These are phyloP conservation scores for Nephrotoma appendiculata DNA, from an alignment of 2,888 invertebrate genomes.

Conservation along the genomic window DNA sequence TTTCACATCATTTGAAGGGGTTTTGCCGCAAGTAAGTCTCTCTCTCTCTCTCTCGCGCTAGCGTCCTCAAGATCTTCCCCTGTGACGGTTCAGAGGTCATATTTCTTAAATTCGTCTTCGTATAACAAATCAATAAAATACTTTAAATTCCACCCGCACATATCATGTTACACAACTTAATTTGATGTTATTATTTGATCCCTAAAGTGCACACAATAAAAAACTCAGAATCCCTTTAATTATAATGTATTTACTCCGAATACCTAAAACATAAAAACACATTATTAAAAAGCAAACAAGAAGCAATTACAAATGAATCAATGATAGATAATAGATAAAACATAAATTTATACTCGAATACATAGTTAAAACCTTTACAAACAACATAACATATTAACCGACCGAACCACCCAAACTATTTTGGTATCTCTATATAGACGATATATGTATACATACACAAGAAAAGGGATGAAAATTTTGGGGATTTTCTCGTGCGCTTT, in stretches of 20 bases:
- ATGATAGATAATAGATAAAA: neutral
- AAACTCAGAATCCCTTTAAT: neutral
- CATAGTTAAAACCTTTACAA: neutral
- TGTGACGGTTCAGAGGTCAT: too few relatives aligned
- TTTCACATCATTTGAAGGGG: too few relatives aligned
- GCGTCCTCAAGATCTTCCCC: too few relatives aligned
- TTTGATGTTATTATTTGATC: neutral
- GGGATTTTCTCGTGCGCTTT: neutral
- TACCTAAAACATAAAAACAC: neutral
- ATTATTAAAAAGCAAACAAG: conserved; percentile 4
- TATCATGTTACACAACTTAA: neutral
- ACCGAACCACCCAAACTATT: neutral
- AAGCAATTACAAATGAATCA: conserved; percentile 2
- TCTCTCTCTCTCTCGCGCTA: too few relatives aligned
- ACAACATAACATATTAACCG: neutral
- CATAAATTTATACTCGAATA: neutral
- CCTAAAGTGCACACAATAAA: neutral
- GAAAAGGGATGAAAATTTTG: neutral
- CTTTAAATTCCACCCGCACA: neutral
- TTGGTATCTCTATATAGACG: neutral
- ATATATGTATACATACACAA: neutral
- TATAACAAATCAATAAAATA: neutral
- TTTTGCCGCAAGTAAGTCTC: too few relatives aligned
- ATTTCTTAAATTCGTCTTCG: too few relatives aligned
- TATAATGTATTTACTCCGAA: neutral